phyloP scores from a whole-genome alignment of 2,888 invertebrate species.

The Chloroclystis v-ata region DNA sequence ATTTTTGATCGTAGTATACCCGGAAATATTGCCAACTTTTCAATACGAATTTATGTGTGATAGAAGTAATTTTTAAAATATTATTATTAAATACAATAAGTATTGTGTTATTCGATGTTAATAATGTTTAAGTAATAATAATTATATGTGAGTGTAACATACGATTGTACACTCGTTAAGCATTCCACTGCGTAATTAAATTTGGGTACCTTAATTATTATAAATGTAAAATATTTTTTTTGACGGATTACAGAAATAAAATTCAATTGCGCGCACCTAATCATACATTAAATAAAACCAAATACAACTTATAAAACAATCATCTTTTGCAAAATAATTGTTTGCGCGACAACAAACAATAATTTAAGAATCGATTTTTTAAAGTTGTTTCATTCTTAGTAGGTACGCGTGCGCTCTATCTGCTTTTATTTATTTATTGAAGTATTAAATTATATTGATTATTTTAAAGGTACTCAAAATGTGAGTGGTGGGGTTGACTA shows the following conservation, averaged over 20 bases:
- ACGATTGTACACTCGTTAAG: slow-evolving; percentile 1
- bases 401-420: no score
- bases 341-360: no score
- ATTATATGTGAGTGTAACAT: slow-evolving; percentile 3
- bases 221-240: not conserved
- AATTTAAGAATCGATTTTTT: no score
- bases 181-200: slow-evolving; percentile 17
- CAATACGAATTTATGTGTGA: slow-evolving; percentile 37
- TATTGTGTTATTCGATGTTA: slow-evolving; percentile 34
- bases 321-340: no score
- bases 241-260: no score
- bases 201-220: slow-evolving; percentile 8
- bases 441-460: not conserved
- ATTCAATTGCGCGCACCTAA: no score
- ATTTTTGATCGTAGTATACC: slow-evolving; percentile 9
- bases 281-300: no score
- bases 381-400: no score
- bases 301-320: no score
- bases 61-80: slow-evolving; percentile 24
- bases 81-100: slow-evolving; percentile 21
- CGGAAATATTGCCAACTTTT: slow-evolving; percentile 29
- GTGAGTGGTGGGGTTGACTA: slow-evolving; percentile 12
- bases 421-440: no score
- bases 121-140: slow-evolving; percentile 30
- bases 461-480: slow-evolving; percentile 3